These are phyloP conservation scores for Tenrec ecaudatus DNA, from an alignment of 2,113 vertebrate species.

Conservation along the genomic window DNA sequence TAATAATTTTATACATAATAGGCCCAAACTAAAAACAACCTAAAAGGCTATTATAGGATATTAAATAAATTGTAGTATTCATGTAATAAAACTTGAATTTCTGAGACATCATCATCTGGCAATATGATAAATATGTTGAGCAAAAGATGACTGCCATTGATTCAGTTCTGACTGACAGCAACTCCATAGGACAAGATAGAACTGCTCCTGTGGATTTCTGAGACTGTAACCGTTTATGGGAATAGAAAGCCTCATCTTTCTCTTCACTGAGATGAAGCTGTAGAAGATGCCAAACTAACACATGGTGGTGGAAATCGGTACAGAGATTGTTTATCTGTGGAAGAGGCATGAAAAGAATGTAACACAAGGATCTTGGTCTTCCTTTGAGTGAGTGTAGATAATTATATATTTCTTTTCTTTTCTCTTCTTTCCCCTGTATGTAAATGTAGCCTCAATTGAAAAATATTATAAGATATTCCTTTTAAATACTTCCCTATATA, in stretches of 20 bases:
- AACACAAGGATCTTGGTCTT: neutral
- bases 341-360: neutral
- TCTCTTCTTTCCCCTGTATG: constrained; percentile 17
- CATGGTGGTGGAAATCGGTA: neutral
- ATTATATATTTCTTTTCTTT: neutral
- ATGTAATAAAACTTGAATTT: constrained; percentile 3
- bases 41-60: neutral
- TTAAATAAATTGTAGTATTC: neutral
- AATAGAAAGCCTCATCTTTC: neutral
- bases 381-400: constrained; percentile 14
- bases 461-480: constrained; percentile 14
- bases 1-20: constrained; percentile 28
- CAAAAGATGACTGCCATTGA: neutral
- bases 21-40: constrained; percentile 1
- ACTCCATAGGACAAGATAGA: too few relatives aligned
- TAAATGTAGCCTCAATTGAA: constrained; percentile 12
- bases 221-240: neutral
- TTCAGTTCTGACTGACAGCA: too few relatives aligned
- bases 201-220: too few relatives aligned
- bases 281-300: neutral
- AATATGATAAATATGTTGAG: constrained; percentile 16
- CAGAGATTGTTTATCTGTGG: neutral
- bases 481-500: constrained; percentile 37
- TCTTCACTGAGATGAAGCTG: constrained; percentile 14
- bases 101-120: neutral